phyloP scores from a whole-genome alignment of 2,113 vertebrate genomes.

The Ranitomeya variabilis region DNA sequence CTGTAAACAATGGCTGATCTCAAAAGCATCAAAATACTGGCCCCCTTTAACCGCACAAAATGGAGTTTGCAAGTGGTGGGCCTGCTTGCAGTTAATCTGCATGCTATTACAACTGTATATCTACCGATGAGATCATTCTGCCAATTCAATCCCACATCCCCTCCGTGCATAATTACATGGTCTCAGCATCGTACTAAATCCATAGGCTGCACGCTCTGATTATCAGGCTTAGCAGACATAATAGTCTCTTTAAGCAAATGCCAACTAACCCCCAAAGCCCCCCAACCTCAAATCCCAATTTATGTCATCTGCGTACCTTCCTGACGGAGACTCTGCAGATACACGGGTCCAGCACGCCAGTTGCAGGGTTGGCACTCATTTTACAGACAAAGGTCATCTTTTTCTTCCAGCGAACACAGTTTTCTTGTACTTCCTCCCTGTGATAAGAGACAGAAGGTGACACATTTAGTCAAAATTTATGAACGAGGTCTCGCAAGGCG shows the following conservation, averaged over 20 bases:
- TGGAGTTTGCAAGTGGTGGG: not conserved
- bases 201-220: constrained; percentile 22
- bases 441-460: not conserved
- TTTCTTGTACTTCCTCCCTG: constrained; percentile 93
- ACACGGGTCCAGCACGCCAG: constrained; percentile 92
- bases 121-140: not conserved
- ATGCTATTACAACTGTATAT: not conserved
- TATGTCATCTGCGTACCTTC: constrained; percentile 77
- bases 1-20: not conserved
- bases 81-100: no score
- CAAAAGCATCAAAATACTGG: not conserved
- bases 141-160: not conserved
- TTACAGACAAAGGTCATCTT: constrained; percentile 95
- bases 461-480: not conserved
- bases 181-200: constrained; percentile 5
- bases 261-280: not conserved
- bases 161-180: constrained; percentile 19
- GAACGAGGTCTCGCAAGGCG: not conserved
- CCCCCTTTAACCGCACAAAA: not conserved
- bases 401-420: constrained; percentile 95
- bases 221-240: constrained; percentile 28
- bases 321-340: constrained; percentile 94
- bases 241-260: constrained; percentile 6
- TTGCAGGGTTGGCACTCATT: constrained; percentile 94
- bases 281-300: not conserved